These are phyloP conservation scores for Xestobium rufovillosum DNA, from an alignment of 2,888 invertebrate genomes.

Conservation along the genomic window DNA sequence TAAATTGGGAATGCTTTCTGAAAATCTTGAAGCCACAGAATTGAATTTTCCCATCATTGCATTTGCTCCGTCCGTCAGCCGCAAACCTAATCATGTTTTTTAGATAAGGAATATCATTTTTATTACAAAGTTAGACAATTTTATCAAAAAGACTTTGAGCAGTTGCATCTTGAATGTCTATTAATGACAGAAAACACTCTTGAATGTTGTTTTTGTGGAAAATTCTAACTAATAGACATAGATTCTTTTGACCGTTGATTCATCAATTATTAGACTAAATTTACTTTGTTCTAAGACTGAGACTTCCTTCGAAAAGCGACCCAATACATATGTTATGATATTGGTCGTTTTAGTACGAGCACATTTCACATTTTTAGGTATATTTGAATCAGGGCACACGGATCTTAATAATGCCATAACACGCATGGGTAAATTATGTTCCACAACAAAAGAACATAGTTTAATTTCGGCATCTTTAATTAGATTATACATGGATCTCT, in stretches of 20 bases:
- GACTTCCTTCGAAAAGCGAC: background rate
- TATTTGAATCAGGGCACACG: constrained; percentile 2
- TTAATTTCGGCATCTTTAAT: constrained; percentile 4
- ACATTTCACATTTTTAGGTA: constrained; percentile 1
- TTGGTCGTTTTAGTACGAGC: constrained; percentile 9
- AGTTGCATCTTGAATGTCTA: background rate
- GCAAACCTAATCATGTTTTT: constrained; percentile 4
- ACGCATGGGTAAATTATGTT: constrained; percentile 7
- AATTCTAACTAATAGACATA: no score
- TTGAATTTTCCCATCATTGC: background rate
- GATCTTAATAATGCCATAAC: constrained; percentile 1
- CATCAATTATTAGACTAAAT: no score
- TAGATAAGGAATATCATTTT: constrained; percentile 1
- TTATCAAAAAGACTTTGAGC: constrained; percentile 3
- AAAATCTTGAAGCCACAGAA: background rate
- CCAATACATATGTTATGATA: constrained; percentile 12
- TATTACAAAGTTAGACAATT: constrained; percentile 1
- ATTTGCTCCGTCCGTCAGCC: no score
- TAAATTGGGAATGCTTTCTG: constrained; percentile 1
- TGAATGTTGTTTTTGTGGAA: no score
- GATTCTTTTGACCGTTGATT: no score
- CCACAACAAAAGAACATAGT: constrained; percentile 3
- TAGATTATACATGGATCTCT: no score
- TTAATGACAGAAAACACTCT: constrained; percentile 2
- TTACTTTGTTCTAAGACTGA: no score